Evolutionary conservation across 2,113 vertebrate genomes (phyloP), one percentile per base, ranked within the genome.

Genomic region (Australoheros scitulus): DNA sequence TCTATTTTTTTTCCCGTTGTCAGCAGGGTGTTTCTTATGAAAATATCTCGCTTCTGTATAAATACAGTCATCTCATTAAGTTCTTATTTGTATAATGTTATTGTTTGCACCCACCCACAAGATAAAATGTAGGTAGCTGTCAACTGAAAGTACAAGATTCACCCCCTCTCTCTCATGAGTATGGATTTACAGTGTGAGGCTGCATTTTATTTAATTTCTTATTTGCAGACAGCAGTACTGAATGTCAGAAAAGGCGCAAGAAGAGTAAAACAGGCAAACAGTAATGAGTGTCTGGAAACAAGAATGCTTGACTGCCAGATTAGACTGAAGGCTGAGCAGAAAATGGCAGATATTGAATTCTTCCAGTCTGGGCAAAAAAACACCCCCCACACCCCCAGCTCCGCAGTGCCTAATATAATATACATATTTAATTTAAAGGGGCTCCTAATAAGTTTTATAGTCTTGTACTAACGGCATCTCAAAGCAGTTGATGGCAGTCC

Each of bases 121-220:
- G 47, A 70, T 38, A 59, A 70, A 72, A 34, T 9, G 26, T 32
- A 72, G 26, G 11, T 34, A 55, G 68, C 47, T 55, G 68, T 55
- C 0, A 55, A 72, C 20, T 14, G 2, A 72, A 26, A 72, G 47
- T 55, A 72, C 24, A 72, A n/a, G 11, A 55, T 34, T 55, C 18
- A 15, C 0, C 17, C 26, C 0, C 1, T 0, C 55, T 34, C 18
- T 22, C 43, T 76, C 41, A 1, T 65, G 43, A 3, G 11, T 76
- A 59, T 70, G 60, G 65, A 83, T 80, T 86, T 86, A 84, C 58
- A 58, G n/a, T 3, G 18, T 65, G 43, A 80, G 68, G 38, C 61
- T 24, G 34, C 61, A 32, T 41, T 65, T 75, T 59, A 77, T 83
- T 76, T 64, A 0, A 76, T 80, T 72, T 80, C 55, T 78, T 29